A percentile compares a stretch with the other conserved stretches of the same genome.
These are phyloP conservation scores for Brachyrhaphis roseni DNA, from an alignment of 2,797 vertebrate species.

Conservation along the genomic window DNA sequence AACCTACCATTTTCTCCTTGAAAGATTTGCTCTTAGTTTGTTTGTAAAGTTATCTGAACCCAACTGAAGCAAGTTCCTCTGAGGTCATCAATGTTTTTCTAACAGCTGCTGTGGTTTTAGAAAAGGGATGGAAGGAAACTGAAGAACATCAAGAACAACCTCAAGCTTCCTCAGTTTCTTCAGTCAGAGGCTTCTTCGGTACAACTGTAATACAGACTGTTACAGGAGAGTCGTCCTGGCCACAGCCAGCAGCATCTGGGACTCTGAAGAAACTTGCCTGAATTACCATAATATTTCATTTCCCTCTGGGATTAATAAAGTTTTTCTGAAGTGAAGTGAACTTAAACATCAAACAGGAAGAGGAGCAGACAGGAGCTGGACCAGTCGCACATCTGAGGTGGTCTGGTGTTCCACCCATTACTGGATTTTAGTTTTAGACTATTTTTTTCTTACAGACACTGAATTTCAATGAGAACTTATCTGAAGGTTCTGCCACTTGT, in stretches of 20 bases:
- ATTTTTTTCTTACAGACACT: neutral
- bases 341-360: neutral
- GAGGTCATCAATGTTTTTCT: neutral
- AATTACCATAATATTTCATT: neutral
- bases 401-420: no score
- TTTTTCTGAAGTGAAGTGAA: neutral
- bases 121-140: neutral
- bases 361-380: neutral
- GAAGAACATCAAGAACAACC: neutral
- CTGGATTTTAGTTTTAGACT: neutral
- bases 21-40: neutral
- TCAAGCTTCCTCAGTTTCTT: neutral
- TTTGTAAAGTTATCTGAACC: neutral
- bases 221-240: neutral
- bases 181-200: neutral
- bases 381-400: no score
- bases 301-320: slow-evolving; percentile 1
- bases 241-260: neutral
- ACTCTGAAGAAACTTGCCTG: neutral
- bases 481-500: neutral
- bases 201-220: neutral
- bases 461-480: neutral
- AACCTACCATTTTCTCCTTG: neutral
- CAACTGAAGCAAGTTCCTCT: neutral
- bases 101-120: neutral